Percentiles rank a stretch among this genome's conserved stretches.
Evolutionary conservation across 2,888 invertebrate species (phyloP).

Genomic region (Sarcophaga caerulescens): DNA sequence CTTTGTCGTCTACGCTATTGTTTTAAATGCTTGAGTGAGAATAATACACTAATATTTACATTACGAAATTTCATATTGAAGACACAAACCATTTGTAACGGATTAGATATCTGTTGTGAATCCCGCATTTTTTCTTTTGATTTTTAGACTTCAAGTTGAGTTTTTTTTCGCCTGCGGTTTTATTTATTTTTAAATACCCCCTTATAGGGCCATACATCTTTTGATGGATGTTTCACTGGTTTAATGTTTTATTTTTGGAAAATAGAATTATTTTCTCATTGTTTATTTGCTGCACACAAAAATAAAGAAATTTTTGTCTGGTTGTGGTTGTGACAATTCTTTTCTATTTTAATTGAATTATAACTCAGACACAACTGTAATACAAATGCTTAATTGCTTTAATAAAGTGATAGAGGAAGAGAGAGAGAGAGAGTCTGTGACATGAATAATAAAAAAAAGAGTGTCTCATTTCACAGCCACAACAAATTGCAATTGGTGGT

Average conservation of each 20-base stretch:
- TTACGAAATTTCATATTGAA: too few species aligned
- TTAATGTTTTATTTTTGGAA: not conserved
- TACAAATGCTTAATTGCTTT: slow-evolving; percentile 45
- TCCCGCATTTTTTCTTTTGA: not conserved
- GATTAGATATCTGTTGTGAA: too few species aligned
- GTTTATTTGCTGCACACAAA: too few species aligned
- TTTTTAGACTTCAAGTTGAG: too few species aligned
- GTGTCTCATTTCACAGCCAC: not conserved
- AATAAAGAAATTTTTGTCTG: slow-evolving; percentile 8
- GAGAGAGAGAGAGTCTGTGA: too few species aligned
- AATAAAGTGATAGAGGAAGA: slow-evolving; percentile 4
- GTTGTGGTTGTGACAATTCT: slow-evolving; percentile 36
- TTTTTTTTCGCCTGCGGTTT: not conserved
- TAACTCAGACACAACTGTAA: slow-evolving; percentile 19
- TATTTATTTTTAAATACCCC: slow-evolving; percentile 20
- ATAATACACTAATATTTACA: too few species aligned
- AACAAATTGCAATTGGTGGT: slow-evolving; percentile 40
- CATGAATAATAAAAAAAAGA: too few species aligned
- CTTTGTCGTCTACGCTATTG: too few species aligned
- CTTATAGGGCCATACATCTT: slow-evolving; percentile 15
- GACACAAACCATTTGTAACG: too few species aligned
- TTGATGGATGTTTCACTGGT: slow-evolving; percentile 5
- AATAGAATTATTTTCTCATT: not conserved
- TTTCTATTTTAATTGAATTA: slow-evolving; percentile 37
- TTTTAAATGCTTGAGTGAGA: too few species aligned